These are phyloP conservation scores for Drosophila tsacasi DNA, from an alignment of 1,140 invertebrate species.

Conservation along the genomic window DNA sequence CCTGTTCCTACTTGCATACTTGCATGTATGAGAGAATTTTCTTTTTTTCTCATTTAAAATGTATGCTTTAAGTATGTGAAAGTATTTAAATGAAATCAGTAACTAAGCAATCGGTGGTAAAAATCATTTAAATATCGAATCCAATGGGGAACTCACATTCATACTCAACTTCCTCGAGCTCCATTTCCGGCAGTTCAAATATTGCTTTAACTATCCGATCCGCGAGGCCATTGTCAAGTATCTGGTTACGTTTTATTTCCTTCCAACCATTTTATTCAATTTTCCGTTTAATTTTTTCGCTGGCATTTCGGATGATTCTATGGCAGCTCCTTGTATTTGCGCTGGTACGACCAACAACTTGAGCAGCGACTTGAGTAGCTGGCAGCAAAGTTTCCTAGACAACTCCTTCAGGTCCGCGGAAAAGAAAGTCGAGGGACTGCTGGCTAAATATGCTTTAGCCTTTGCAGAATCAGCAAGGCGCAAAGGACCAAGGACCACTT, in stretches of 20 bases:
- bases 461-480: conserved; percentile 79
- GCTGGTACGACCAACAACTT: conserved; percentile 68
- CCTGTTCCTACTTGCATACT: too few relatives aligned
- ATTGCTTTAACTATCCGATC: conserved; percentile 38
- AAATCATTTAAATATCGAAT: conserved; percentile 5
- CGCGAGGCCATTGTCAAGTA: conserved; percentile 60
- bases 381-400: conserved; percentile 82
- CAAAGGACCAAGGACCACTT: conserved; percentile 76
- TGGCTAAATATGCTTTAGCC: conserved; percentile 80
- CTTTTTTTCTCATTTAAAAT: too few relatives aligned
- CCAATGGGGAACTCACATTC: neutral
- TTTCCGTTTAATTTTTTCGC: conserved; percentile 50
- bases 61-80: too few relatives aligned
- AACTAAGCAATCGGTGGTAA: neutral
- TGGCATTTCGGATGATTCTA: conserved; percentile 38
- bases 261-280: conserved; percentile 51
- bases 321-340: conserved; percentile 40
- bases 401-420: conserved; percentile 75
- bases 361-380: conserved; percentile 79
- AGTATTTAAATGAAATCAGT: neutral
- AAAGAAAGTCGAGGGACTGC: conserved; percentile 64
- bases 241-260: conserved; percentile 68
- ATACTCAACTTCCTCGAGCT: neutral
- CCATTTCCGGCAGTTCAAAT: conserved; percentile 24
- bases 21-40: too few relatives aligned